These are phyloP conservation scores for Deroplatys truncata DNA, from an alignment of 2,888 invertebrate genomes.

Conservation along the genomic window DNA sequence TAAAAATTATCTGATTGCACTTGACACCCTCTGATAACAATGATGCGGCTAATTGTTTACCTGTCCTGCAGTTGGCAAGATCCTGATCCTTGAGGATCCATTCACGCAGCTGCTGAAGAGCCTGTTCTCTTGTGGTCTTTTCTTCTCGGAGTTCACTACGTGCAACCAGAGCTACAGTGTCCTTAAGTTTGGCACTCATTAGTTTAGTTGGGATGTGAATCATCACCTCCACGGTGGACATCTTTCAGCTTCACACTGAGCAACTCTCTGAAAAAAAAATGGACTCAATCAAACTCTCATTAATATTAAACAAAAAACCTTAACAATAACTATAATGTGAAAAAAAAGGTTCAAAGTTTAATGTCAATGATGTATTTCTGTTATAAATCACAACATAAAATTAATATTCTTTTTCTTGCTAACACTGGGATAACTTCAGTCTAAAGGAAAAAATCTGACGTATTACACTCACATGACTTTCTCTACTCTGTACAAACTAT, in stretches of 20 bases:
- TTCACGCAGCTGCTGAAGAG: slow-evolving; percentile 59
- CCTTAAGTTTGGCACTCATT: neutral
- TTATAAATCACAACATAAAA: too few species aligned
- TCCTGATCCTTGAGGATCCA: slow-evolving; percentile 69
- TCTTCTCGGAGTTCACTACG: slow-evolving; percentile 68
- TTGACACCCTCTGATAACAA: too few species aligned
- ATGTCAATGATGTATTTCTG: too few species aligned
- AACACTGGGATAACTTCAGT: too few species aligned
- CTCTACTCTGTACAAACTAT: too few species aligned
- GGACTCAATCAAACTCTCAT: neutral
- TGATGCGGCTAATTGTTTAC: slow-evolving; percentile 39
- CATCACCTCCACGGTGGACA: neutral
- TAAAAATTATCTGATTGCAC: too few species aligned
- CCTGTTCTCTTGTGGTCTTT: slow-evolving; percentile 57
- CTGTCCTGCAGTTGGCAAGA: slow-evolving; percentile 62
- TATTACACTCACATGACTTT: too few species aligned
- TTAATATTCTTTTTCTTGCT: too few species aligned
- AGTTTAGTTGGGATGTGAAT: neutral
- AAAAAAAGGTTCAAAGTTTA: too few species aligned
- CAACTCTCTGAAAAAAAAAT: neutral
- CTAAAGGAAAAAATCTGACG: too few species aligned
- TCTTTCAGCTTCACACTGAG: neutral
- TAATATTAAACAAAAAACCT: neutral
- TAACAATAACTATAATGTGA: too few species aligned
- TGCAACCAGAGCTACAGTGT: slow-evolving; percentile 45